phyloP scores from a whole-genome alignment of 1,140 invertebrate species.

The Schmidtea mediterranea region DNA sequence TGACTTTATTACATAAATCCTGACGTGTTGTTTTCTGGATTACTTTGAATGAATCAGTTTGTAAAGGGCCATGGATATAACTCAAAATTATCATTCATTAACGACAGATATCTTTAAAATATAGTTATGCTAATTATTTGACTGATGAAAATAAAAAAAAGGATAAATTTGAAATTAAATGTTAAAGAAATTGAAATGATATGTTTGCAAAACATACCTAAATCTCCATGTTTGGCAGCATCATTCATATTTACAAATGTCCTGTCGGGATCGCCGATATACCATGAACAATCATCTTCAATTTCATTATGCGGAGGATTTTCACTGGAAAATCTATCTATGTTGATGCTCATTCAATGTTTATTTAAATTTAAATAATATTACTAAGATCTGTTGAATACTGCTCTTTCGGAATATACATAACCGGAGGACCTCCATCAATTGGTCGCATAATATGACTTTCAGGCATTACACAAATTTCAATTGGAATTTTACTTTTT shows the following conservation, averaged over 20 bases:
- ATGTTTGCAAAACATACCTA: conserved; percentile 5
- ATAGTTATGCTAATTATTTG: too few species aligned
- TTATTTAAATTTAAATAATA: not conserved
- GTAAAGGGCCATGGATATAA: too few species aligned
- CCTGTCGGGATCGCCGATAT: conserved; percentile 20
- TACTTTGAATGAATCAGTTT: too few species aligned
- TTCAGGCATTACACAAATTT: conserved; percentile 20
- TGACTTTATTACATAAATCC: too few species aligned
- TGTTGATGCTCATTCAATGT: conserved; percentile 23
- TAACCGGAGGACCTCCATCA: conserved; percentile 20
- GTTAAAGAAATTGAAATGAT: too few species aligned
- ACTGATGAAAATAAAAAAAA: too few species aligned
- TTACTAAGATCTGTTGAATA: not conserved
- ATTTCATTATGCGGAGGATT: conserved; percentile 21
- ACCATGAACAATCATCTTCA: conserved; percentile 26
- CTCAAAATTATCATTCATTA: too few species aligned
- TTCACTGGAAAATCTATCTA: conserved; percentile 22
- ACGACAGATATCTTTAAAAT: too few species aligned
- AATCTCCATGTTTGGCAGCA: conserved; percentile 19
- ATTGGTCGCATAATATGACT: conserved; percentile 13
- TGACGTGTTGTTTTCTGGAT: too few species aligned
- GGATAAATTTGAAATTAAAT: not conserved
- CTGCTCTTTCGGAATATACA: conserved; percentile 14
- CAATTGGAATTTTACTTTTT: conserved; percentile 24
- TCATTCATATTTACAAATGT: conserved; percentile 24